Evolutionary conservation across 2,113 vertebrate genomes (phyloP).

Genomic region (Aix galericulata): DNA sequence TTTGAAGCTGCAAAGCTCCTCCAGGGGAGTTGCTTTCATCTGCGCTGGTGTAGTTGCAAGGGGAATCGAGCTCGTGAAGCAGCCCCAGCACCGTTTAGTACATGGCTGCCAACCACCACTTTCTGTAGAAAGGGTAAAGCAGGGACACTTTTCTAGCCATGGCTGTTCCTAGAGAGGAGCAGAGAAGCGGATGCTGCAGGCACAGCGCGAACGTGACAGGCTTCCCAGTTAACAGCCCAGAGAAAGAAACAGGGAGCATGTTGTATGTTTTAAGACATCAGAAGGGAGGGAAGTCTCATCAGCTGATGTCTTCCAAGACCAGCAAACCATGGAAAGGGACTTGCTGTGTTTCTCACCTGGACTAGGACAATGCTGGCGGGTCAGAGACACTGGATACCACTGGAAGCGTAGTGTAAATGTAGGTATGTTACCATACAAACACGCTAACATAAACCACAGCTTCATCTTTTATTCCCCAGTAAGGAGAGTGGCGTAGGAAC

Average conservation of each 20-base stretch:
- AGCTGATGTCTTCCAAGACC: not conserved
- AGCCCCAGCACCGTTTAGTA: not conserved
- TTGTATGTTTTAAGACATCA: not conserved
- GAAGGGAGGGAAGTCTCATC: not conserved
- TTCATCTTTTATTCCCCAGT: not conserved
- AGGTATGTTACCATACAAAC: not conserved
- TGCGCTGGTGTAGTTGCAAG: not conserved
- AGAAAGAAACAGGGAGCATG: not conserved
- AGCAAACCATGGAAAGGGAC: not conserved
- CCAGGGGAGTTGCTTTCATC: not conserved
- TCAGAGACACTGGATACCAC: not conserved
- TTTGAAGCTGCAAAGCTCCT: not conserved
- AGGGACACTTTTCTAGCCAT: not conserved
- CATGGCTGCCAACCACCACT: not conserved
- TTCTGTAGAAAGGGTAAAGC: not conserved
- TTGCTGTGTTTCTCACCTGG: not conserved
- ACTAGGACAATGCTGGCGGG: not conserved
- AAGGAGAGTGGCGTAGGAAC: not conserved
- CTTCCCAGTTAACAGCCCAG: not conserved
- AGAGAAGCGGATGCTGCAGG: not conserved
- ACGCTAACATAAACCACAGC: not conserved
- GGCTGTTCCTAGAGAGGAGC: not conserved
- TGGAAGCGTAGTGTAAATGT: fast-evolving
- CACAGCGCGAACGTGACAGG: fast-evolving
- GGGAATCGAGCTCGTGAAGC: not conserved